phyloP scores from a whole-genome alignment of 2,888 invertebrate species.

The Ctenicera cuprea region DNA sequence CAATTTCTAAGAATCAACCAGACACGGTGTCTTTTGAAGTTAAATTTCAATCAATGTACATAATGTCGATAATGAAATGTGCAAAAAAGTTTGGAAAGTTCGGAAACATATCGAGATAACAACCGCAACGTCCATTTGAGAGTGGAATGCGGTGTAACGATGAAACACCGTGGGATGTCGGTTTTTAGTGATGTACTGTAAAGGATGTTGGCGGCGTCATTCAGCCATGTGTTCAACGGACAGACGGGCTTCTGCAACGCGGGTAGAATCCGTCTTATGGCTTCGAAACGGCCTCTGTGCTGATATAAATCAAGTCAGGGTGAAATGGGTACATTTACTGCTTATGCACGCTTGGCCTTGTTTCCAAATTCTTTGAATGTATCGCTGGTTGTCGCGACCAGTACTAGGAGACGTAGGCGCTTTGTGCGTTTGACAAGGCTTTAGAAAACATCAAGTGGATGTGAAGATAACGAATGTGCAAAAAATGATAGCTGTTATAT shows the following conservation, averaged over 20 bases:
- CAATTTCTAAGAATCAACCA: no score
- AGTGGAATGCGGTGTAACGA: slow-evolving; percentile 7
- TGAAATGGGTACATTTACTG: slow-evolving; percentile 48
- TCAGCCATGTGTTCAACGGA: slow-evolving; percentile 54
- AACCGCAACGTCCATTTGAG: no score
- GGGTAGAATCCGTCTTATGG: slow-evolving; percentile 55
- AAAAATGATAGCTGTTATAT: slow-evolving; percentile 19
- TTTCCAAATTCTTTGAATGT: slow-evolving; percentile 43
- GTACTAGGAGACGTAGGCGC: slow-evolving; percentile 6
- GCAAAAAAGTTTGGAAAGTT: no score
- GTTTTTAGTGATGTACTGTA: slow-evolving; percentile 29
- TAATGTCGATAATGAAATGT: no score
- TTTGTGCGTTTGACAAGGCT: slow-evolving; percentile 31
- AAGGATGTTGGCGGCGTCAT: slow-evolving; percentile 53
- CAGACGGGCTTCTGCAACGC: slow-evolving; percentile 48
- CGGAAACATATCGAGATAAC: no score
- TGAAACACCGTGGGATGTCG: slow-evolving; percentile 19
- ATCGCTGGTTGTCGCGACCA: slow-evolving; percentile 13
- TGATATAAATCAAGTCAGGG: slow-evolving; percentile 53
- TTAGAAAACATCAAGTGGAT: slow-evolving; percentile 18
- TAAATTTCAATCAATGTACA: no score
- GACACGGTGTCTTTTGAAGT: no score
- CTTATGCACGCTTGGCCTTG: slow-evolving; percentile 41
- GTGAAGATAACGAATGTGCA: slow-evolving; percentile 25
- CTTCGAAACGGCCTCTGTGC: slow-evolving; percentile 54